Evolutionary conservation across 2,888 invertebrate genomes (phyloP).

Genomic region (Drosophila melanocephala): DNA sequence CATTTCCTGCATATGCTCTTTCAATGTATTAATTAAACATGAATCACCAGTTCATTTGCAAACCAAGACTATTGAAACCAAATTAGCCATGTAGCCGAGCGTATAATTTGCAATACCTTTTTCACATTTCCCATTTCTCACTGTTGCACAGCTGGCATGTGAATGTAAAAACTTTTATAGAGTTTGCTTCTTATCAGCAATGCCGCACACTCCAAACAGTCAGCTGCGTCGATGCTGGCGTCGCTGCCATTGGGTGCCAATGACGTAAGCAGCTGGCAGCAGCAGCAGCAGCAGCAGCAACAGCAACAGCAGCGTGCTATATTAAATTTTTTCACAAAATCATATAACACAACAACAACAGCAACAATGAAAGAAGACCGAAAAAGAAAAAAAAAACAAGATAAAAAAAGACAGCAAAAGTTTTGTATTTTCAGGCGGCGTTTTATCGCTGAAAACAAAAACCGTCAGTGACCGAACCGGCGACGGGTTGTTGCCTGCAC

Average conservation of each 20-base stretch:
- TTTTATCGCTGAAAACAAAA: conserved; percentile 67
- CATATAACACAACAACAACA: conserved; percentile 30
- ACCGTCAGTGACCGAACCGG: conserved; percentile 29
- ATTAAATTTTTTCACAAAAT: conserved; percentile 66
- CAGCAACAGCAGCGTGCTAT: conserved; percentile 47
- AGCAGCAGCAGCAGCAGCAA: conserved; percentile 23
- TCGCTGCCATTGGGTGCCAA: conserved; percentile 34
- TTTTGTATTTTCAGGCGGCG: conserved; percentile 52
- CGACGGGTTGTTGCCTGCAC: conserved; percentile 35
- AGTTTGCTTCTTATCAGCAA: conserved; percentile 65
- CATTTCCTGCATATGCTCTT: background rate
- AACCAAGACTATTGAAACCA: conserved; percentile 17
- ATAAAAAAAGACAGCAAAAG: conserved; percentile 36
- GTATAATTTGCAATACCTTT: background rate
- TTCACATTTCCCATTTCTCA: background rate
- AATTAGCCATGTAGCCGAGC: conserved; percentile 1
- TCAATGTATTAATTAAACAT: background rate
- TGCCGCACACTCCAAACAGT: conserved; percentile 31
- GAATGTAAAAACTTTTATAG: conserved; percentile 54
- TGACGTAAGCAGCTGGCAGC: conserved; percentile 67
- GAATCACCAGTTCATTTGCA: conserved; percentile 7
- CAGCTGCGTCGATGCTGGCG: conserved; percentile 15
- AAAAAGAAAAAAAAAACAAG: conserved; percentile 31
- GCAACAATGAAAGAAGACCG: conserved; percentile 30
- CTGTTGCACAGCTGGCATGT: conserved; percentile 25